phyloP scores from a whole-genome alignment of 1,140 invertebrate species.

The Hermetia illucens region DNA sequence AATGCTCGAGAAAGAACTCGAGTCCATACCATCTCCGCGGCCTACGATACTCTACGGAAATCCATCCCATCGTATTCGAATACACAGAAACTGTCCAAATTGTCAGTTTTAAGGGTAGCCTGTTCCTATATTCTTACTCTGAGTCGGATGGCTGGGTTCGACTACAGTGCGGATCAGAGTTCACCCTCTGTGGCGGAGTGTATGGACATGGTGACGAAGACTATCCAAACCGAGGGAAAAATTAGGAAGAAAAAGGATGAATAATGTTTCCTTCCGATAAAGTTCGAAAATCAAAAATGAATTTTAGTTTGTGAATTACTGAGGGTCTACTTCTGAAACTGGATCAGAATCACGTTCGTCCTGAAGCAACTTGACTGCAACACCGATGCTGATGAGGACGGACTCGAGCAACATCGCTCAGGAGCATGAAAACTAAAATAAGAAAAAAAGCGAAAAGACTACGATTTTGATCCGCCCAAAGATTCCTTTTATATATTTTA shows the following conservation, averaged over 20 bases:
- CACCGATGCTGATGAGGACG: no score
- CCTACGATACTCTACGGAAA: slow-evolving; percentile 74
- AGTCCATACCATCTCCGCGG: slow-evolving; percentile 89
- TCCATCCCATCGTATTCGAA: slow-evolving; percentile 82
- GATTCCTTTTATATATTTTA: no score
- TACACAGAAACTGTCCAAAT: slow-evolving; percentile 83
- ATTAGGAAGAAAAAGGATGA: slow-evolving; percentile 75
- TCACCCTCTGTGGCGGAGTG: slow-evolving; percentile 50
- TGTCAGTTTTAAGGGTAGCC: slow-evolving; percentile 81
- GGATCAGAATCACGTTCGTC: no score
- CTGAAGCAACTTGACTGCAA: no score
- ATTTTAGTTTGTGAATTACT: no score
- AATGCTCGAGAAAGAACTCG: slow-evolving; percentile 83
- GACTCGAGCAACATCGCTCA: no score
- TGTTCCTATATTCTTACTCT: slow-evolving; percentile 82
- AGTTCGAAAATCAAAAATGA: no score
- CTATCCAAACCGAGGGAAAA: slow-evolving; percentile 85
- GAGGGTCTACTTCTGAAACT: no score
- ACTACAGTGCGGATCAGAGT: slow-evolving; percentile 39
- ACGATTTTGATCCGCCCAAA: no score
- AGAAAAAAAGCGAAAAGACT: no score
- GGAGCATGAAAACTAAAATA: no score
- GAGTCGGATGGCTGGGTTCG: slow-evolving; percentile 47
- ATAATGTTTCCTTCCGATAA: no score
- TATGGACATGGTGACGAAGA: slow-evolving; percentile 71